Conservation (phyloP, 2,113 vertebrate genomes). For the Eulemur macaco region DNA sequence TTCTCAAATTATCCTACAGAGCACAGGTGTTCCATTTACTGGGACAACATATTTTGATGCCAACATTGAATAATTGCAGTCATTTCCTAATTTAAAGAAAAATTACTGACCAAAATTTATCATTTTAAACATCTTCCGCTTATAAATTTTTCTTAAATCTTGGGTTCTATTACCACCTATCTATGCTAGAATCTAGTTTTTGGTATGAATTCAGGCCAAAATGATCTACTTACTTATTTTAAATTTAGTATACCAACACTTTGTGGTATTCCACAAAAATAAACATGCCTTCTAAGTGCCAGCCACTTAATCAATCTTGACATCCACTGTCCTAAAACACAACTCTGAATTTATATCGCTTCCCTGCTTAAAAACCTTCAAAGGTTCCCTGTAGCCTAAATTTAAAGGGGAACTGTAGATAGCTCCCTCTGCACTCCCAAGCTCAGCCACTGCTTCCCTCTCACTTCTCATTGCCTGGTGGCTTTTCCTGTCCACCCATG, state of each 20-base stretch:
- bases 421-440: too few relatives aligned
- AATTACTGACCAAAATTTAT: not conserved
- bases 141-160: not conserved
- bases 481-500: not conserved
- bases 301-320: not conserved
- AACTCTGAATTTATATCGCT: not conserved
- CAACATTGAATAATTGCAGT: not conserved
- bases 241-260: not conserved
- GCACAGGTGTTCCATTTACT: not conserved
- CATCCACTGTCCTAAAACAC: not conserved
- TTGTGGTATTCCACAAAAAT: not conserved
- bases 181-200: not conserved
- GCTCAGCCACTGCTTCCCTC: not conserved
- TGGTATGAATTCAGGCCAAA: not conserved
- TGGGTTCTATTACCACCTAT: not conserved
- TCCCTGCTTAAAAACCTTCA: not conserved
- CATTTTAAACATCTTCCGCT: constrained; percentile 14
- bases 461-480: not conserved
- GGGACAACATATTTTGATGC: not conserved
- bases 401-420: not conserved
- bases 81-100: constrained; percentile 15
- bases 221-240: not conserved
- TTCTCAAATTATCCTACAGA: not conserved
- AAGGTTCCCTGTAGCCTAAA: not conserved
- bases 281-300: not conserved